A percentile compares a stretch with the other conserved stretches of the same genome.
Conservation (phyloP, 2,888 invertebrate species). For the Andrena marginata region DNA sequence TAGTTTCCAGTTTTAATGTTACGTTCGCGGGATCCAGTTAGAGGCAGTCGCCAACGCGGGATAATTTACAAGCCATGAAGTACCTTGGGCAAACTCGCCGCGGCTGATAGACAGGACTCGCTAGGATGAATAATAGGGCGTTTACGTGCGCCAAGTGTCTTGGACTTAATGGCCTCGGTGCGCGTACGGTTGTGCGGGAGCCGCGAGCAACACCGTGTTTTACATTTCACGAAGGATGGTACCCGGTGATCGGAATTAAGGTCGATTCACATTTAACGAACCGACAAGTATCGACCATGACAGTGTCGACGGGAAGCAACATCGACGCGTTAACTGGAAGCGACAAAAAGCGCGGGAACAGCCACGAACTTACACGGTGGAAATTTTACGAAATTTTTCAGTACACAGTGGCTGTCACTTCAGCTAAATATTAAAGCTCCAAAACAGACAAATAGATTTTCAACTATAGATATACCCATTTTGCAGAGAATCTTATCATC, state of each 20-base stretch:
- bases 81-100: constrained; percentile 29
- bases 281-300: constrained; percentile 19
- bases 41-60: constrained; percentile 43
- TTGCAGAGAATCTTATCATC: not conserved
- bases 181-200: constrained; percentile 38
- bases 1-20: constrained; percentile 40
- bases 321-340: not conserved
- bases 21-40: constrained; percentile 50
- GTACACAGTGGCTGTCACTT: not conserved
- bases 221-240: constrained; percentile 41
- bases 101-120: constrained; percentile 51
- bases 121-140: constrained; percentile 60
- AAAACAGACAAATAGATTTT: not conserved
- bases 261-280: constrained; percentile 40
- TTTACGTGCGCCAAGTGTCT: constrained; percentile 58
- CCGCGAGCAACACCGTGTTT: constrained; percentile 46
- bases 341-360: not conserved
- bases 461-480: not conserved
- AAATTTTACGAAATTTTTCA: not conserved
- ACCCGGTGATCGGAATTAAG: constrained; percentile 29
- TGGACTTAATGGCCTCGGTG: constrained; percentile 53
- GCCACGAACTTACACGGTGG: not conserved
- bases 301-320: constrained; percentile 10
- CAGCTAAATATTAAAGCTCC: not conserved
- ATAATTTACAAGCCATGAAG: constrained; percentile 55